Base-by-base conservation (phyloP, 2,113 vertebrate genomes). In the Anser brachyrhynchus region DNA sequence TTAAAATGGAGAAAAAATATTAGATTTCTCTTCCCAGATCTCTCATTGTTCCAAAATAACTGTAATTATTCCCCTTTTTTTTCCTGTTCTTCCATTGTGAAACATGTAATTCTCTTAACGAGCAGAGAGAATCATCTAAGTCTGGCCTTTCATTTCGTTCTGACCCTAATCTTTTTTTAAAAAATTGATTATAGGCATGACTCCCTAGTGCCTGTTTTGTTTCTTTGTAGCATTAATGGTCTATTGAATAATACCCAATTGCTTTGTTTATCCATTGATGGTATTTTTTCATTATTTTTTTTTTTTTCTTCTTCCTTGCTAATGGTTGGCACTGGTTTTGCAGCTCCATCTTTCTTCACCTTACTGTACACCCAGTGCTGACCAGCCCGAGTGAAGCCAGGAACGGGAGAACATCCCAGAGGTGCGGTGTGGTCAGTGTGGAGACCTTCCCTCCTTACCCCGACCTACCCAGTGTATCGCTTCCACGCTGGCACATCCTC, bases 31-130 rank as follows among this genome's bases (percentile, higher is more conserved):
- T 96, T 93, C 39, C 41, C 52, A 75, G 86, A 85, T 82, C 69
- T 70, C 35, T 78, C 88, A 86, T 94, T 95, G 80, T 96, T 87
- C 58, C 69, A 65, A 95, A 94, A 95, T 96, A 87, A 90, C 94
- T 87, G 58, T 71, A 93, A 97, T 97, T 97, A 95, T 83, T 88
- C 65, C 41, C 7, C 10, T 18, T 41, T 44, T 35, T 29, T 26
- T 33, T 67, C 71, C 62, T 37, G 46, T 67, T 79, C 85, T 77
- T 87, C 44, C 85, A 91, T 92, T 90, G 54, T 80, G 69, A n/a
- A 67, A 65, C 59, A 37, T 13, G 7, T 73, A 93, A 92, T 94
- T 96, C 67, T 75, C 64, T 58, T 89, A 84, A 89, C 89, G 58
- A 94, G 82, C 70, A 55, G 84, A 74, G 59, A 82, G 55, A 81